Evolutionary conservation across 2,113 vertebrate genomes (phyloP).

Genomic region (Mustela nigripes): DNA sequence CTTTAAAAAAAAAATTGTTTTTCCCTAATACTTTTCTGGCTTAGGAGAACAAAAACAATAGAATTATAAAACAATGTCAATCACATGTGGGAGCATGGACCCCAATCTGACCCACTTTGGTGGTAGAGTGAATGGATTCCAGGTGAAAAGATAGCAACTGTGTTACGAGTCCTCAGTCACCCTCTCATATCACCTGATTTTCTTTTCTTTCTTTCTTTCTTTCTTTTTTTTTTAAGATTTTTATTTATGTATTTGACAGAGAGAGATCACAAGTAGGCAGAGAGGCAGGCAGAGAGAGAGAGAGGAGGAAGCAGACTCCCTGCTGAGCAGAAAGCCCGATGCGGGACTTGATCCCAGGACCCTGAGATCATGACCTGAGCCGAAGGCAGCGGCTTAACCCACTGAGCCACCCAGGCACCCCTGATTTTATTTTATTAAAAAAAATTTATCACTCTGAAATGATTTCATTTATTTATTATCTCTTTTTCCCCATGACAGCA

Average conservation of each 20-base stretch:
- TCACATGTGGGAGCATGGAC: fast-evolving
- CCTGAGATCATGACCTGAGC: too few relatives aligned
- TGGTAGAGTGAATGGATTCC: background rate
- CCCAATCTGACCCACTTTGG: background rate
- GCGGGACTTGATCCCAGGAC: too few relatives aligned
- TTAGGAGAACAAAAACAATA: background rate
- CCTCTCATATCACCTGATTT: background rate
- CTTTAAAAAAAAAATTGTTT: background rate
- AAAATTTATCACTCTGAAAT: slow-evolving; percentile 5
- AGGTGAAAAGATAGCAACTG: background rate
- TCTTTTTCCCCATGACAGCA: background rate
- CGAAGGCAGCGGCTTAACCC: too few relatives aligned
- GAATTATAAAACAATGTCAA: background rate
- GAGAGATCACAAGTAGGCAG: too few relatives aligned
- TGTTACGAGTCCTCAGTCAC: background rate
- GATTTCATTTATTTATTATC: background rate
- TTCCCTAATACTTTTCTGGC: background rate
- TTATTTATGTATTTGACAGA: too few relatives aligned
- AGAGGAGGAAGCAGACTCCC: too few relatives aligned
- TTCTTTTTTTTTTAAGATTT: too few relatives aligned
- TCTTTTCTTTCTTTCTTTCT: background rate
- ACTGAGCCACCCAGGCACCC: too few relatives aligned
- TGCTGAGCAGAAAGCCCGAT: too few relatives aligned
- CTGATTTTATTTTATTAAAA: slow-evolving; percentile 28
- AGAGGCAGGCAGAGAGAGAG: too few relatives aligned